Percentiles rank a stretch among this genome's conserved stretches.
phyloP scores from a whole-genome alignment of 37 sponge, comb jelly and placozoan species.

The Halichondria panicea region DNA sequence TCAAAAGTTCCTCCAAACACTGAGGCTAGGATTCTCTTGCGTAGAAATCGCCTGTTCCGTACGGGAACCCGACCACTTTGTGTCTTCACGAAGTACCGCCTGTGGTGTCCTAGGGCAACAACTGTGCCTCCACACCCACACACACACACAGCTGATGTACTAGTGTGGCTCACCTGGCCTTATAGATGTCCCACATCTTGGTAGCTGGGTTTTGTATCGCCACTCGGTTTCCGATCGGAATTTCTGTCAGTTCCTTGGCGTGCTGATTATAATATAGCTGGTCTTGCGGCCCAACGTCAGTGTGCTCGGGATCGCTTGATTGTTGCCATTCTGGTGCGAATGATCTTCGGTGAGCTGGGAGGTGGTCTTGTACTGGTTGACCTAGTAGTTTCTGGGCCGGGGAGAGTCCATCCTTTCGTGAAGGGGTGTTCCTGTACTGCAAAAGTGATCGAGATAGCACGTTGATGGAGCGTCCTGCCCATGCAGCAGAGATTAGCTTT shows the following conservation, averaged over 20 bases:
- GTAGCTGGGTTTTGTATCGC: background rate
- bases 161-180: too few relatives aligned
- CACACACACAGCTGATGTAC: too few relatives aligned
- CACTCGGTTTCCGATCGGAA: conserved; percentile 1
- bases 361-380: conserved; percentile 23
- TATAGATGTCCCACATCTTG: conserved; percentile 10
- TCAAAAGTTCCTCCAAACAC: too few relatives aligned
- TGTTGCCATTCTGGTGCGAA: background rate
- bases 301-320: too few relatives aligned
- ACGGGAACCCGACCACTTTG: too few relatives aligned
- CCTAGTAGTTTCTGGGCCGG: conserved; percentile 16
- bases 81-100: too few relatives aligned
- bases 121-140: too few relatives aligned
- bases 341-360: conserved; percentile 3
- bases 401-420: background rate
- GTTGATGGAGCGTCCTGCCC: background rate
- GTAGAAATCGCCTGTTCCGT: too few relatives aligned
- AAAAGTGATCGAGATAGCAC: conserved; percentile 12
- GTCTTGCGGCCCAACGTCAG: too few relatives aligned
- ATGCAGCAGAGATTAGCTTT: conserved; percentile 17
- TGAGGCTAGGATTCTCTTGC: too few relatives aligned
- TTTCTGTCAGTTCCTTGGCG: conserved; percentile 2
- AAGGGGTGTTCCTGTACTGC: conserved; percentile 34
- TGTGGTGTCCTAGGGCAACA: too few relatives aligned
- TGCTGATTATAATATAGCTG: conserved; percentile 13